Evolutionary conservation across 2,888 invertebrate species (phyloP), one percentile per base, ranked within the genome.

Genomic region (Lepetodrilus schrolli): DNA sequence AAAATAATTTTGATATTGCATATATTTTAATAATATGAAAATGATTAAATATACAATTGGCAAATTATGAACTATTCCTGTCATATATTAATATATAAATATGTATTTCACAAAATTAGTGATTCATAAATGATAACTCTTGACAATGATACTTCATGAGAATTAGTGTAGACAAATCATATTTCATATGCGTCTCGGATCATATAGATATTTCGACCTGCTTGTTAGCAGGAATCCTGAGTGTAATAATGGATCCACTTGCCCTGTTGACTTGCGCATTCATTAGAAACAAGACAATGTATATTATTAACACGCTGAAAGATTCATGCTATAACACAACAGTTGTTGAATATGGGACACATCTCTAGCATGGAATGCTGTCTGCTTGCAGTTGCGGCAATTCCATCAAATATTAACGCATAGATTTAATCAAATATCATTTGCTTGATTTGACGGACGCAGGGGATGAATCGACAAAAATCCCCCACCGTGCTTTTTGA

Each of bases 351-450:
- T 43, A 17, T 17, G 3, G 43, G 43, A 13, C 13, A 17, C 17
- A 43, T 17, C n/a, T 4, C 43, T 43, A 20, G 21, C 23, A 50
- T 7, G 23, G 20, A 8, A 2, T 23, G 20, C 17, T 50, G 1
- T 50, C 20, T 50, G 13, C 21, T 50, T 50, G 13, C 50, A 50
- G 50, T 23, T 50, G 20, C 13, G n/a, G 20, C 7, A 23, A 50
- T 50, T 50, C 30, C 58, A 58, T 58, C 34, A 30, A 58, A 58
- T 58, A 58, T 58, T 58, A 58, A 58, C 34, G 58, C 30, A 8
- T 30, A 10, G 34, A 58, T 58, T 58, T 58, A 30, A 58, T 58
- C 58, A 58, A 58, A 58, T 30, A 13, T 30, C 58, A 58, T 58
- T 30, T 58, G 58, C 58, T 30, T 23, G 58, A 13, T 34, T 30